These are phyloP conservation scores for Leptopilina boulardi DNA, from an alignment of 1,140 invertebrate genomes.

Conservation along the genomic window DNA sequence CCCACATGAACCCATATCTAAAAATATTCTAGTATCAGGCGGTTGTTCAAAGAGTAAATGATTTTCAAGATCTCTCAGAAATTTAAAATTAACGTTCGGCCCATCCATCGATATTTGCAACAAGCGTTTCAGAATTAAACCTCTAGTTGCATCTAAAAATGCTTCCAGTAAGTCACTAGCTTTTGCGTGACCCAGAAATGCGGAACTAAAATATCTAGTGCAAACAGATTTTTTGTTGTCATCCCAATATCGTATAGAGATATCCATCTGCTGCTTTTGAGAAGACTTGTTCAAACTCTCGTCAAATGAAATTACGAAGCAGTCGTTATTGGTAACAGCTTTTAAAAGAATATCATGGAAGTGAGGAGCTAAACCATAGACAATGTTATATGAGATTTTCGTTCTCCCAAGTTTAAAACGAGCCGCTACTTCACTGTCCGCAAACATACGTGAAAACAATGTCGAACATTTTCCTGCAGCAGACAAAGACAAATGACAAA, in stretches of 20 bases:
- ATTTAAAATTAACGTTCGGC: constrained; percentile 49
- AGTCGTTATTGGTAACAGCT: not conserved
- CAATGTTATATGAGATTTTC: no score
- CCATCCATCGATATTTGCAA: constrained; percentile 55
- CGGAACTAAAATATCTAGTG: constrained; percentile 37
- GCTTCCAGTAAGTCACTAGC: constrained; percentile 34
- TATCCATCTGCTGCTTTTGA: constrained; percentile 49
- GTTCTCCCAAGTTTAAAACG: constrained; percentile 34
- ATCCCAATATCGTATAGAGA: constrained; percentile 38
- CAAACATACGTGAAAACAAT: constrained; percentile 35
- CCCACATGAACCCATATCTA: no score
- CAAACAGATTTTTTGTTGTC: constrained; percentile 34
- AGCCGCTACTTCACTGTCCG: constrained; percentile 29
- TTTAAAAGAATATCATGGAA: constrained; percentile 17
- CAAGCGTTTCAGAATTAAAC: constrained; percentile 31
- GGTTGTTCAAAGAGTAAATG: no score
- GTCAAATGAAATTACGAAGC: constrained; percentile 46
- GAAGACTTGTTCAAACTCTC: constrained; percentile 49
- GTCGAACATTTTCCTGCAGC: constrained; percentile 36
- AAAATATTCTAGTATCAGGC: no score
- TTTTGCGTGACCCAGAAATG: constrained; percentile 38
- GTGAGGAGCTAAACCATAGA: constrained; percentile 28
- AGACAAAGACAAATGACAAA: constrained; percentile 34
- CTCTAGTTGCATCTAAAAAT: constrained; percentile 28
- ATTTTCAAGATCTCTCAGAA: not conserved